Evolutionary conservation across 2,888 invertebrate genomes (phyloP), one percentile per base, ranked within the genome.

Genomic region (Drosophila merina): DNA sequence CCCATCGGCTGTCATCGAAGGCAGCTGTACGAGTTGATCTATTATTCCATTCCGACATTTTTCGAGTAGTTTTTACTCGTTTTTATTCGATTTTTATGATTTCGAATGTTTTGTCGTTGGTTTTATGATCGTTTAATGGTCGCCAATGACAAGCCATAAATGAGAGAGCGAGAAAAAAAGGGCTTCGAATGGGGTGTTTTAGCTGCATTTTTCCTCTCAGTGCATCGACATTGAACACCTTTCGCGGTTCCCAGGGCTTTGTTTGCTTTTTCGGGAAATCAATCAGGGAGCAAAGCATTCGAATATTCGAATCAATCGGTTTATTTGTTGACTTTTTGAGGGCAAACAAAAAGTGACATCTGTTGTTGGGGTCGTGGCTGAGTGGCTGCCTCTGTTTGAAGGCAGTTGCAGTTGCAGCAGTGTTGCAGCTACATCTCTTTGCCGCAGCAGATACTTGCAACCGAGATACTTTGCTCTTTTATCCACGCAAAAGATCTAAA

Each of bases 291-390:
- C 20, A 20, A 20, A 20, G 31, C 26, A 38, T 57, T 56, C 40
- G 47, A 58, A 57, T 8, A 60, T 44, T 52, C 38, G 30, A 64
- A 64, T 57, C 67, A 67, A 54, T 70, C 52, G 40, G 50, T 38
- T 51, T 51, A 62, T 51, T 33, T 60, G 57, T 54, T 69, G 70
- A 52, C 49, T 52, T 64, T 54, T 38, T 36, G 4, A 70, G 72
- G 60, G 88, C 74, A 86, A 87, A 84, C 83, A 20, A 20, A 20
- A 84, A 84, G 70, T 86, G 83, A 84, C 88, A 84, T 84, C 83
- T 84, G 83, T 40, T 6, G 5, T n/a, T 36, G 5, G n/a, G n/a
- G 2, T 36, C 20, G 47, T 38, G 55, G 40, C 56, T 51, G 47
- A 55, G 66, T 42, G 33, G 64, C 45, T 54, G 55, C 55, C 66